Evolutionary conservation across 2,797 vertebrate species (phyloP).

Genomic region (Helicolenus hilgendorfi): DNA sequence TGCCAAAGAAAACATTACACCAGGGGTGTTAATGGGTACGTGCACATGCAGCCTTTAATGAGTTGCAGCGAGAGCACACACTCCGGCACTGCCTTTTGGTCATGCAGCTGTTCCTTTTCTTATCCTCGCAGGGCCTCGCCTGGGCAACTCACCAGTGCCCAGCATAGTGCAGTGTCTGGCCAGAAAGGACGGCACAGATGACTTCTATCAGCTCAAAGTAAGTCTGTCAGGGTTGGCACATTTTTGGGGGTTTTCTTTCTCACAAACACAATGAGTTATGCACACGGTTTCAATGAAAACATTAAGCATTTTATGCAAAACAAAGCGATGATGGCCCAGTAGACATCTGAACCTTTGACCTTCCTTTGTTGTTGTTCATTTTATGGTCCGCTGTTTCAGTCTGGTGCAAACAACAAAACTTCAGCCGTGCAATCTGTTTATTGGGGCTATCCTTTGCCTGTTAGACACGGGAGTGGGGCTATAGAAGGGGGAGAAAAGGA

Average conservation of each 20-base stretch:
- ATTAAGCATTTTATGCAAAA: constrained; percentile 1
- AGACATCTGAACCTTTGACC: constrained; percentile 79
- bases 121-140: constrained; percentile 93
- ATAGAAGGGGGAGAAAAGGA: not conserved
- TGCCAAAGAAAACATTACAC: constrained; percentile 79
- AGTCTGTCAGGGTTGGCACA: constrained; percentile 63
- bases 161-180: constrained; percentile 99
- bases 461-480: constrained; percentile 27
- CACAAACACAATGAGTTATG: not conserved
- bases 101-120: constrained; percentile 83
- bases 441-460: constrained; percentile 68
- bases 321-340: constrained; percentile 31
- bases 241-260: not conserved
- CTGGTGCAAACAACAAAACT: constrained; percentile 53
- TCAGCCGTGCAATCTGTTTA: constrained; percentile 61
- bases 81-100: constrained; percentile 83
- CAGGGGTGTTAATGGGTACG: constrained; percentile 70
- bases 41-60: constrained; percentile 66
- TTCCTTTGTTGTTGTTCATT: constrained; percentile 53
- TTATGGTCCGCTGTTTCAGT: constrained; percentile 70
- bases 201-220: constrained; percentile 99
- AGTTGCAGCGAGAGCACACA: constrained; percentile 75
- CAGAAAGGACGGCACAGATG: constrained; percentile 98
- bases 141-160: constrained; percentile 98
- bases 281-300: not conserved